phyloP scores from a whole-genome alignment of 2,888 invertebrate genomes.

The Polydrusus cervinus region DNA sequence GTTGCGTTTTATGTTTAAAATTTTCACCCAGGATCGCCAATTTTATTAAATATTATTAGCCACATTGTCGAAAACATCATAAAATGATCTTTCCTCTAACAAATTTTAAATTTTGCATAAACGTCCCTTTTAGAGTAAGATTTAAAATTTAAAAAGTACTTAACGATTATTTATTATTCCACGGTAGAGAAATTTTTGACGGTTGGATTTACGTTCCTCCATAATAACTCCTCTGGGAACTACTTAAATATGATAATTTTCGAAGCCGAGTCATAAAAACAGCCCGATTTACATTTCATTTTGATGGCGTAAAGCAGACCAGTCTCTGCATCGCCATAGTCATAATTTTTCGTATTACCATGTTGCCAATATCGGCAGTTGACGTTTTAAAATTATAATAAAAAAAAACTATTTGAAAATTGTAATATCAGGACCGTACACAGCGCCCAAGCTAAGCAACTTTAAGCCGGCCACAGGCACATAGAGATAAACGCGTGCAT shows the following conservation, averaged over 20 bases:
- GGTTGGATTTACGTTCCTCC: conserved; percentile 13
- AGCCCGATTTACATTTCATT: conserved; percentile 53
- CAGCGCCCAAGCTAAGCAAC: too few relatives aligned
- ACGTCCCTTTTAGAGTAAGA: neutral
- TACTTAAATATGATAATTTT: conserved; percentile 50
- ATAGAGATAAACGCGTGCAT: too few relatives aligned
- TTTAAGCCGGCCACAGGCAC: too few relatives aligned
- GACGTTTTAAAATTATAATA: too few relatives aligned
- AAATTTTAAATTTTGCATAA: neutral
- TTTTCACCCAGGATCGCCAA: too few relatives aligned
- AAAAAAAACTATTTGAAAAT: too few relatives aligned
- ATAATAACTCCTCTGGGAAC: conserved; percentile 47
- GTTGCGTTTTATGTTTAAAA: too few relatives aligned
- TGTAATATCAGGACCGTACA: too few relatives aligned
- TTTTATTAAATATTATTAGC: too few relatives aligned
- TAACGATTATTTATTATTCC: conserved; percentile 16
- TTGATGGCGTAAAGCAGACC: conserved; percentile 45
- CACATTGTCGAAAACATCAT: neutral
- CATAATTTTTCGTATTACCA: too few relatives aligned
- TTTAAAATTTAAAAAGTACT: conserved; percentile 1
- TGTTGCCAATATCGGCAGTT: too few relatives aligned
- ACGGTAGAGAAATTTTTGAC: neutral
- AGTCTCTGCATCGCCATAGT: too few relatives aligned
- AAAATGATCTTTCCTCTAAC: neutral
- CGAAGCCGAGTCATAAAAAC: conserved; percentile 37